Conservation (phyloP, 2,888 invertebrate genomes). For the Nudaria mundana region DNA sequence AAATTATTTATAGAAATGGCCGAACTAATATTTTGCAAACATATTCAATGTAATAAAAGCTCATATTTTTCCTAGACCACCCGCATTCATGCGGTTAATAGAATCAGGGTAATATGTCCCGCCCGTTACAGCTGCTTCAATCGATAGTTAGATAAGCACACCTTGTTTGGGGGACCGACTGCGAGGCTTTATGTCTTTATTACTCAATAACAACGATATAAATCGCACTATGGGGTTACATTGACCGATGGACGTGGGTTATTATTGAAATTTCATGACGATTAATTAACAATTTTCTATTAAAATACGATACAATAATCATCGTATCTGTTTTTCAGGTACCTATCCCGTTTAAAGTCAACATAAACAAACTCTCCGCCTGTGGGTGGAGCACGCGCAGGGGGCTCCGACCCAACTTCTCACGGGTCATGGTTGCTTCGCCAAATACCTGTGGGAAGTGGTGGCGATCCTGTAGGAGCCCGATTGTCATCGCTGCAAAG, state of each 20-base stretch:
- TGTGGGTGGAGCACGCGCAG: too few relatives aligned
- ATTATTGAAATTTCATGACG: constrained; percentile 45
- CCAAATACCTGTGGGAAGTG: too few relatives aligned
- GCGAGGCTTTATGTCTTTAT: constrained; percentile 58
- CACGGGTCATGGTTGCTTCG: too few relatives aligned
- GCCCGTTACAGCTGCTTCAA: constrained; percentile 54
- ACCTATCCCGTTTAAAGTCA: constrained; percentile 6
- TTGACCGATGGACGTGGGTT: constrained; percentile 39
- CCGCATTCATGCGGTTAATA: constrained; percentile 49
- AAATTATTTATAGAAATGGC: constrained; percentile 21
- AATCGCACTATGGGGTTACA: constrained; percentile 42
- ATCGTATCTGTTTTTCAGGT: constrained; percentile 19
- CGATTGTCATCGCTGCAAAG: too few relatives aligned
- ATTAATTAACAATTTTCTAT: constrained; percentile 27
- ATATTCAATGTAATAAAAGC: constrained; percentile 26
- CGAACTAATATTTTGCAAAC: constrained; percentile 17
- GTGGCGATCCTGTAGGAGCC: too few relatives aligned
- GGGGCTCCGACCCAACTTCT: too few relatives aligned
- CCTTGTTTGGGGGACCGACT: constrained; percentile 52
- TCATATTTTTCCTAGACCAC: constrained; percentile 40
- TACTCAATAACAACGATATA: constrained; percentile 53
- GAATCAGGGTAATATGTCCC: constrained; percentile 52
- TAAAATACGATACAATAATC: constrained; percentile 11
- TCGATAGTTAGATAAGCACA: constrained; percentile 61
- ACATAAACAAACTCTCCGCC: constrained; percentile 13